Percentiles rank a stretch among this genome's conserved stretches.
phyloP scores from a whole-genome alignment of 2,888 invertebrate genomes.

The Acleris cristana region DNA sequence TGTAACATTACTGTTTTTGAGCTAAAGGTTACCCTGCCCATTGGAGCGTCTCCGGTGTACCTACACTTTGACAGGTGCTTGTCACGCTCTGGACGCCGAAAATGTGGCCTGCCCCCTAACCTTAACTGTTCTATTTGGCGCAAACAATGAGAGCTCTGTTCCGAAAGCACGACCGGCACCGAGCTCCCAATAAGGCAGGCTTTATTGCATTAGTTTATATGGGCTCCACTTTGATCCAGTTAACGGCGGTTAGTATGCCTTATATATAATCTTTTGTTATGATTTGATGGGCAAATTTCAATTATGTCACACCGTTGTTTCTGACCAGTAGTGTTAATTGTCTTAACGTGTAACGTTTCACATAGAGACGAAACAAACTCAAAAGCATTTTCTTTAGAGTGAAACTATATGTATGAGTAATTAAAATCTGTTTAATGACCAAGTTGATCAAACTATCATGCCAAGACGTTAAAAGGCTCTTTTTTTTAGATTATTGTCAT shows the following conservation, averaged over 20 bases:
- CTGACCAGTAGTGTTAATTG: neutral
- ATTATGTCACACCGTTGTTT: neutral
- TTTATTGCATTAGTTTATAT: slow-evolving; percentile 11
- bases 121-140: slow-evolving; percentile 50
- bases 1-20: neutral
- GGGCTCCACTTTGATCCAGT: neutral
- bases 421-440: no score
- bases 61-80: slow-evolving; percentile 53
- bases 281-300: no score
- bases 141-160: slow-evolving; percentile 55
- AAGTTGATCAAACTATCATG: no score
- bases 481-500: no score
- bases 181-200: slow-evolving; percentile 39
- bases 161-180: slow-evolving; percentile 44
- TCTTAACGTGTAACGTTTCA: neutral
- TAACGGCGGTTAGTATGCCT: neutral
- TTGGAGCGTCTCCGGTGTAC: slow-evolving; percentile 14
- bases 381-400: no score
- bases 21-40: slow-evolving; percentile 6
- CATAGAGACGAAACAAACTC: neutral
- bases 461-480: no score
- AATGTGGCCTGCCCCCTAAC: slow-evolving; percentile 44
- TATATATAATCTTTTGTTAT: no score
- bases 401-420: no score
- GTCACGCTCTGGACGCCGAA: slow-evolving; percentile 44